These are phyloP conservation scores for Pemphredon lugubris DNA, from an alignment of 2,888 invertebrate species.

Conservation along the genomic window DNA sequence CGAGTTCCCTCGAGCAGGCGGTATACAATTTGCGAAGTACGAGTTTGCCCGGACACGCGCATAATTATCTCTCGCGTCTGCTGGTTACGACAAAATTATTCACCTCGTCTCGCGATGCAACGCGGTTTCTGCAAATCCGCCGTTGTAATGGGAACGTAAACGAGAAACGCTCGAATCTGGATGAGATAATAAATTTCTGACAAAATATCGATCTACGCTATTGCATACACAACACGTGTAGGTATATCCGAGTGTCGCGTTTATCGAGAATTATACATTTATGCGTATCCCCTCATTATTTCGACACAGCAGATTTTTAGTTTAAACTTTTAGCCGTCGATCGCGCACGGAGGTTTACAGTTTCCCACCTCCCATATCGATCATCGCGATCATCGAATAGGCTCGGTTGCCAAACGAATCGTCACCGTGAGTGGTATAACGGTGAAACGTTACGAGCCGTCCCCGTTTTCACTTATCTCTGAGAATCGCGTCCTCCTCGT, in stretches of 20 bases:
- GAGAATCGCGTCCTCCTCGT: conserved; percentile 36
- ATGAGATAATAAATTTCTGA: too few relatives aligned
- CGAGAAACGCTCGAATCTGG: too few relatives aligned
- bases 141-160: conserved; percentile 40
- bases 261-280: too few relatives aligned
- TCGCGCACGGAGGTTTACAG: too few relatives aligned
- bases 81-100: conserved; percentile 51
- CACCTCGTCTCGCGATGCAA: conserved; percentile 33
- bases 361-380: conserved; percentile 56
- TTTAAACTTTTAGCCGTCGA: too few relatives aligned
- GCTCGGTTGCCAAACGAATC: conserved; percentile 50
- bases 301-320: too few relatives aligned
- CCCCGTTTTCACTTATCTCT: conserved; percentile 59
- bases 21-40: too few relatives aligned
- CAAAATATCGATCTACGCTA: too few relatives aligned
- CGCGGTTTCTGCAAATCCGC: conserved; percentile 52
- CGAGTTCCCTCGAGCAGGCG: too few relatives aligned
- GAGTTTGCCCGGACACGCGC: conserved; percentile 43
- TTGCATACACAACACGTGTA: too few relatives aligned
- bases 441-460: conserved; percentile 38
- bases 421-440: conserved; percentile 37
- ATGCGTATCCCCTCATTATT: too few relatives aligned
- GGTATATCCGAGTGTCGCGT: too few relatives aligned
- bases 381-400: conserved; percentile 59
- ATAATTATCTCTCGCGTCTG: conserved; percentile 58